Percentiles rank a stretch among this genome's conserved stretches.
Conservation (phyloP, 2,797 vertebrate genomes). For the Neosilurus hyrtlii region DNA sequence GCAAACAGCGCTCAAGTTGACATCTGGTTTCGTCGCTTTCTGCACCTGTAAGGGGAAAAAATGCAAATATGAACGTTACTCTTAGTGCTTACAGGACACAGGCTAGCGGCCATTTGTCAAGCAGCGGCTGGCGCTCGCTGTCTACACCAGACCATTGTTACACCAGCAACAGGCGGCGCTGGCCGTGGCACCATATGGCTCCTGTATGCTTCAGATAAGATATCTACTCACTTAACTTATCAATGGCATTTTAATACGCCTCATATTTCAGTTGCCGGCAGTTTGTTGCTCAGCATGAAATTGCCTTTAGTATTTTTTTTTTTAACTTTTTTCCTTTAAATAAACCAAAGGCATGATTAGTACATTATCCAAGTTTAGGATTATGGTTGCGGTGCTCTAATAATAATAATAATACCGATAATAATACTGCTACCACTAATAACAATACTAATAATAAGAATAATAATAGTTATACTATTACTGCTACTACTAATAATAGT, state of each 20-base stretch:
- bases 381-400: not conserved
- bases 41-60: constrained; percentile 78
- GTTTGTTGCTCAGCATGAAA: constrained; percentile 37
- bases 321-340: constrained; percentile 1
- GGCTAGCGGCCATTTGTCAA: constrained; percentile 76
- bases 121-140: constrained; percentile 67
- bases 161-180: constrained; percentile 77
- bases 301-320: constrained; percentile 4
- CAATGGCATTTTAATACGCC: constrained; percentile 78
- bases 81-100: constrained; percentile 64
- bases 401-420: not conserved
- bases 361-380: not conserved
- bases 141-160: constrained; percentile 77
- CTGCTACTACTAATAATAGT: too few relatives aligned
- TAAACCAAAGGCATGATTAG: constrained; percentile 1
- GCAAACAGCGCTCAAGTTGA: constrained; percentile 76
- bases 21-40: constrained; percentile 80
- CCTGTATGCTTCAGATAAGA: constrained; percentile 81
- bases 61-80: constrained; percentile 74
- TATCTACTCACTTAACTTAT: constrained; percentile 80
- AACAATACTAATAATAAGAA: too few relatives aligned
- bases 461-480: too few relatives aligned
- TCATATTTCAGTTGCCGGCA: constrained; percentile 74
- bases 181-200: constrained; percentile 79
- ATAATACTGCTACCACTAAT: too few relatives aligned